Evolutionary conservation across 2,888 invertebrate species (phyloP).

Genomic region (Coremacera marginata): DNA sequence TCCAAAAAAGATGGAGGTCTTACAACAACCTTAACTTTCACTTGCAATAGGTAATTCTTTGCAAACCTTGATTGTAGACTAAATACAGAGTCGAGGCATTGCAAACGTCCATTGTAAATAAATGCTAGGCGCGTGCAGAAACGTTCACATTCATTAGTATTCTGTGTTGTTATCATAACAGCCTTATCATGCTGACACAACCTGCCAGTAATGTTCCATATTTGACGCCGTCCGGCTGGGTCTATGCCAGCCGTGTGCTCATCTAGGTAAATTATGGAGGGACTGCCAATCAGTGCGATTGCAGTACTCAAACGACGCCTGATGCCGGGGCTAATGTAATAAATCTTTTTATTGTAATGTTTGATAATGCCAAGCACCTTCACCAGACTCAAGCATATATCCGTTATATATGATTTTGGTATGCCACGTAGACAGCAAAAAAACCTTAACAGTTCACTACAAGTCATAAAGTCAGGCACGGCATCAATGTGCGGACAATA

Average conservation of each 20-base stretch:
- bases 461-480: conserved; percentile 75
- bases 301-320: not conserved
- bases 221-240: conserved; percentile 6
- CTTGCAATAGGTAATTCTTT: conserved; percentile 29
- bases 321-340: conserved; percentile 75
- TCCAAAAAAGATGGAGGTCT: not conserved
- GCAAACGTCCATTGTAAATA: conserved; percentile 77
- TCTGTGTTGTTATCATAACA: conserved; percentile 59
- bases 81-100: conserved; percentile 78
- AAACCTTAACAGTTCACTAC: conserved; percentile 74
- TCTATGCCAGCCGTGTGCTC: conserved; percentile 1
- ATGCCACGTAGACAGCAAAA: conserved; percentile 75
- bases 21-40: not conserved
- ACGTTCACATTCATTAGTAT: conserved; percentile 87
- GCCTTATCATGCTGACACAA: not conserved
- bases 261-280: not conserved
- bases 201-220: conserved; percentile 54
- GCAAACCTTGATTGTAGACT: conserved; percentile 76
- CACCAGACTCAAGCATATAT: conserved; percentile 54
- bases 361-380: conserved; percentile 72
- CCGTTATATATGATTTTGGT: conserved; percentile 59
- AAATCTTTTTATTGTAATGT: conserved; percentile 73
- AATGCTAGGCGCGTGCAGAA: conserved; percentile 80
- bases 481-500: conserved; percentile 81
- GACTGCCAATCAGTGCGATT: not conserved